phyloP scores from a whole-genome alignment of 1,140 invertebrate genomes.

The Zaprionus ornatus region DNA sequence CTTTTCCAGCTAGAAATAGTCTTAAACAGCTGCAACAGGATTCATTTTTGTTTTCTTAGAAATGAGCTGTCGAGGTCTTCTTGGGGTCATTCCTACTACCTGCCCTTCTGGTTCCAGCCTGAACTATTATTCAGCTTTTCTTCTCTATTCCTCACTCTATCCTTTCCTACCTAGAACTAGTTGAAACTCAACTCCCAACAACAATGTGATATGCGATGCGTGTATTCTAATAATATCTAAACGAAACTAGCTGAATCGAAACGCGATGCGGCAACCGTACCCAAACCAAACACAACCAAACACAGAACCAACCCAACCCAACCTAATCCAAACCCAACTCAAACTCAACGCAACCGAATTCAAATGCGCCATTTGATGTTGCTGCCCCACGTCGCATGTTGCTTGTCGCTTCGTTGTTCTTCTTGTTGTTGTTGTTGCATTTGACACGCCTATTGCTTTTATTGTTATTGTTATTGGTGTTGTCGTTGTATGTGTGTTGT shows the following conservation, averaged over 20 bases:
- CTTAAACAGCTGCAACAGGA: constrained; percentile 3
- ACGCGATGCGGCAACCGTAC: not conserved
- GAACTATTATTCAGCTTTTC: constrained; percentile 14
- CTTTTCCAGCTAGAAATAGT: not conserved
- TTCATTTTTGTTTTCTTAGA: constrained; percentile 12
- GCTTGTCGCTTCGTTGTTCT: constrained; percentile 18
- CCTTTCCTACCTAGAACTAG: constrained; percentile 36
- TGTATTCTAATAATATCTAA: constrained; percentile 20
- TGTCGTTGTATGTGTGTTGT: constrained; percentile 2
- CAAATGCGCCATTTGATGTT: constrained; percentile 67
- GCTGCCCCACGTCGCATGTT: constrained; percentile 44
- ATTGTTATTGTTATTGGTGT: constrained; percentile 21
- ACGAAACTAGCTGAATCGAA: constrained; percentile 34
- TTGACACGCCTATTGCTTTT: constrained; percentile 52
- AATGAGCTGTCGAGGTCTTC: not conserved
- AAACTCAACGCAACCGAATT: constrained; percentile 51
- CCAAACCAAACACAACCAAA: no score
- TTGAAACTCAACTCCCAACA: constrained; percentile 19
- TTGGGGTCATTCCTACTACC: constrained; percentile 44
- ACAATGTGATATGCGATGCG: constrained; percentile 27
- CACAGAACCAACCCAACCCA: no score
- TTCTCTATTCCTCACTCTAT: constrained; percentile 11
- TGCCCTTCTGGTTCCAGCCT: constrained; percentile 8
- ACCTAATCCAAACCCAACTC: constrained; percentile 24
- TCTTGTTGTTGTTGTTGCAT: constrained; percentile 45